These are phyloP conservation scores for Perca schrenkii DNA, from an alignment of 2,113 vertebrate genomes.

Conservation along the genomic window DNA sequence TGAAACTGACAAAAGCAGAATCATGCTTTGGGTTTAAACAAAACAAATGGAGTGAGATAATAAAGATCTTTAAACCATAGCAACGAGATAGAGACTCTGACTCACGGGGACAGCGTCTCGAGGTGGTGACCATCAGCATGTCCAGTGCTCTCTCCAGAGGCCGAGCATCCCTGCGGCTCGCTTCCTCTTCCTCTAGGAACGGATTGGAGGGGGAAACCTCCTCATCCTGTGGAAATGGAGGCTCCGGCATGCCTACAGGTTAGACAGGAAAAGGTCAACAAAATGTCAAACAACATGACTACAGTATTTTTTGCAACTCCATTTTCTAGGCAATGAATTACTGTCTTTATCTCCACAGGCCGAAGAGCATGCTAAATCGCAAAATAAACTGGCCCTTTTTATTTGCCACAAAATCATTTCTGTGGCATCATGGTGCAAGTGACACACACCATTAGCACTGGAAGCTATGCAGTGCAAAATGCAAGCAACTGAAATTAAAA, in stretches of 20 bases:
- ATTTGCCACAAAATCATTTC: neutral
- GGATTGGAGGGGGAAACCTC: constrained; percentile 95
- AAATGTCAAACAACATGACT: neutral
- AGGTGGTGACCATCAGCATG: constrained; percentile 94
- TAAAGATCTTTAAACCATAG: neutral
- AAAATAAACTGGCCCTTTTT: neutral
- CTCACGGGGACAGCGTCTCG: constrained; percentile 88
- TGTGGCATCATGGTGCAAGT: neutral
- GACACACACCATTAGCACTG: neutral
- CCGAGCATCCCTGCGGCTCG: constrained; percentile 89
- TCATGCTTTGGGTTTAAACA: neutral
- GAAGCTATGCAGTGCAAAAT: neutral
- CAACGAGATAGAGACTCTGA: neutral
- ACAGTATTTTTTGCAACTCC: neutral
- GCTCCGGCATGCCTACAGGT: constrained; percentile 90
- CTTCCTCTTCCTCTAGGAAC: constrained; percentile 95
- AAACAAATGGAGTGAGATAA: neutral
- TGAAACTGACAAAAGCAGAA: neutral
- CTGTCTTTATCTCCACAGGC: neutral
- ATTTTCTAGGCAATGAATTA: neutral
- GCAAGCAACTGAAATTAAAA: neutral
- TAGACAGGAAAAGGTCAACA: neutral
- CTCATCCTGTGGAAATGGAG: constrained; percentile 92
- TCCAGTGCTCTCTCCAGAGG: constrained; percentile 92
- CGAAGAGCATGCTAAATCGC: neutral